Evolutionary conservation across 2,113 vertebrate genomes (phyloP), one percentile per base, ranked within the genome.

Genomic region (Clarias magur): DNA sequence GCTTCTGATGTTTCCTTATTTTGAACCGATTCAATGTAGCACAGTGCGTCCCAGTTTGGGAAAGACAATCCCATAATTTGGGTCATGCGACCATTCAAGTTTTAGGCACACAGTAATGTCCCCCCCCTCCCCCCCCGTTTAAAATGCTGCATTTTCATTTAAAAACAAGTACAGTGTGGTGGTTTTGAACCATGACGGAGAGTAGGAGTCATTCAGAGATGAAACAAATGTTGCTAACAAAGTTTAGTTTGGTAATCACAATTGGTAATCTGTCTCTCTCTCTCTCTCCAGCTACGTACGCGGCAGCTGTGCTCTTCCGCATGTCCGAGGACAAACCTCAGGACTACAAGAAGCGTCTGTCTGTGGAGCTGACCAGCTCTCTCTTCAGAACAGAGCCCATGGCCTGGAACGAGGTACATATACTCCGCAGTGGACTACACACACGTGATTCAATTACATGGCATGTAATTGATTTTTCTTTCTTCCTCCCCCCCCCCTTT

Each of bases 251-350:
- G 27, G 7, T 17, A 15, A 5, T 30, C 21, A 15, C n/a, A 2
- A 1, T 48, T 48, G 48, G 7, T 1, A 8, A 48, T 48, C 48
- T 27, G 13, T 72, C 34, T 48, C 16, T 57, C 17, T 48, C 10
- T 83, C 0, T 34, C 0, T 75, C 56, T 76, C 54, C 90, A 99
- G 98, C 98, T 38, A 99, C 98, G 0, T 99, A 99, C 0, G 98
- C 98, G 54, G 98, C 98, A 65, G 98, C 98, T 0, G 98, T 99
- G 79, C 92, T 99, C 85, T 99, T 99, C 96, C 97, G 98, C 81
- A 99, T 99, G 98, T 99, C 98, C 54, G 98, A 99, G 93, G 98
- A 99, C 93, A 99, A 99, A 88, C 98, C 98, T 15, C 98, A 99
- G 85, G 98, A 99, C 93, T 99, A 99, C 48, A 99, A 99, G 95